Percentiles rank a stretch among this genome's conserved stretches.
Conservation (phyloP, 2,113 vertebrate species). For the Micromys minutus region DNA sequence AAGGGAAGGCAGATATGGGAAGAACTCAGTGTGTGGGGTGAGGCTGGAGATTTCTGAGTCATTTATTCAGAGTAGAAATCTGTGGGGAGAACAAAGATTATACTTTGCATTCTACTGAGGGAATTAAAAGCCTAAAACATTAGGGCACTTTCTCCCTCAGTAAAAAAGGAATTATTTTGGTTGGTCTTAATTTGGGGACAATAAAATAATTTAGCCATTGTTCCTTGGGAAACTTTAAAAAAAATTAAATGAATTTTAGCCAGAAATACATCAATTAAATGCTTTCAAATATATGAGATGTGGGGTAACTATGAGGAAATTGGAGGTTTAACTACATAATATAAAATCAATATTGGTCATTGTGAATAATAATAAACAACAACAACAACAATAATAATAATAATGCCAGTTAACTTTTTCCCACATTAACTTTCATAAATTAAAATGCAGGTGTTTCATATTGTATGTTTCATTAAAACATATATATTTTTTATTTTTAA, state of each 20-base stretch:
- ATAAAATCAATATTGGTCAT: not conserved
- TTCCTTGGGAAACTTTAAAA: constrained; percentile 56
- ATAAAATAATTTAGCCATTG: constrained; percentile 66
- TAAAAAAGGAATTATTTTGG: constrained; percentile 29
- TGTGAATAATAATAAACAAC: not conserved
- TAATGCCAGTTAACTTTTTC: not conserved
- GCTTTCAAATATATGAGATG: constrained; percentile 17
- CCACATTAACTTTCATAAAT: not conserved
- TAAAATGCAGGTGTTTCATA: not conserved
- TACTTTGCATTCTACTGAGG: constrained; percentile 60
- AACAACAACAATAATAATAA: not conserved
- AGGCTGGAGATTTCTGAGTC: constrained; percentile 59
- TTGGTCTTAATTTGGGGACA: constrained; percentile 71
- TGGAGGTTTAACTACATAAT: not conserved
- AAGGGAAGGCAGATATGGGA: constrained; percentile 48
- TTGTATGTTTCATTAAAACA: not conserved
- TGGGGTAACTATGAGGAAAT: not conserved
- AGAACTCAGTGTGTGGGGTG: constrained; percentile 52
- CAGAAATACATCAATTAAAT: constrained; percentile 47
- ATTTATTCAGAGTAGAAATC: constrained; percentile 75
- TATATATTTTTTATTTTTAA: not conserved
- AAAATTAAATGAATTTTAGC: constrained; percentile 45
- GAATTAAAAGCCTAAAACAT: constrained; percentile 69
- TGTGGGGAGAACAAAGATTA: constrained; percentile 64
- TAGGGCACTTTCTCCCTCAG: constrained; percentile 60